Percentiles rank a stretch among this genome's conserved stretches.
Evolutionary conservation across 2,113 vertebrate genomes (phyloP).

Genomic region (Anser brachyrhynchus): DNA sequence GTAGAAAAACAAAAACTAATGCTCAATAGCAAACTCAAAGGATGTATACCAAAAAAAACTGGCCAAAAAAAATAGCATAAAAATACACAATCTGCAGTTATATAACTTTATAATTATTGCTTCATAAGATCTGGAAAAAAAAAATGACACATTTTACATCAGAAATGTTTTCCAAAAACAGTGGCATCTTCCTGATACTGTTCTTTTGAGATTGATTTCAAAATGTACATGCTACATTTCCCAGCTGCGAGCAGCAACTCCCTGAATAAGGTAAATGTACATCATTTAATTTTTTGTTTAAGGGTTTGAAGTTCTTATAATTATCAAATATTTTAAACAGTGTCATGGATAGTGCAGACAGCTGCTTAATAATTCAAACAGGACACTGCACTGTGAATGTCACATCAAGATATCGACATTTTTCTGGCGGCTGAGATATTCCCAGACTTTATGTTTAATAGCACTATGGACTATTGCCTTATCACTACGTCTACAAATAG

Average conservation of each 20-base stretch:
- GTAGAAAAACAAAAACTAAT: background rate
- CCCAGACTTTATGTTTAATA: conserved; percentile 15
- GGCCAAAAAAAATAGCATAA: background rate
- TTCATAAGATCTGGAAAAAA: background rate
- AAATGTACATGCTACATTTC: background rate
- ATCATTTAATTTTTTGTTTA: background rate
- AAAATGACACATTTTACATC: background rate
- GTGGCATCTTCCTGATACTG: background rate
- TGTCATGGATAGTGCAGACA: background rate
- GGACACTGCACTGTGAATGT: background rate
- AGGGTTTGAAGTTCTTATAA: background rate
- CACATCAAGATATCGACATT: background rate
- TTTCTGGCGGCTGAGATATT: background rate
- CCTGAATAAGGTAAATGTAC: background rate
- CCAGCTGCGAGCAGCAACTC: background rate
- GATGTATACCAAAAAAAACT: background rate
- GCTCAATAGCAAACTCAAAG: background rate
- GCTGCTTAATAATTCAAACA: conserved; percentile 30
- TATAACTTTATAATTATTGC: background rate
- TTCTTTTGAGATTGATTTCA: background rate
- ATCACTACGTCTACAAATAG: conserved; percentile 19
- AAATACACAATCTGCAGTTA: background rate
- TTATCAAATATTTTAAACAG: background rate
- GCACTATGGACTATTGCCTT: background rate
- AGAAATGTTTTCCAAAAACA: background rate